phyloP scores from a whole-genome alignment of 2,797 vertebrate genomes.

The Spatula versicolor region DNA sequence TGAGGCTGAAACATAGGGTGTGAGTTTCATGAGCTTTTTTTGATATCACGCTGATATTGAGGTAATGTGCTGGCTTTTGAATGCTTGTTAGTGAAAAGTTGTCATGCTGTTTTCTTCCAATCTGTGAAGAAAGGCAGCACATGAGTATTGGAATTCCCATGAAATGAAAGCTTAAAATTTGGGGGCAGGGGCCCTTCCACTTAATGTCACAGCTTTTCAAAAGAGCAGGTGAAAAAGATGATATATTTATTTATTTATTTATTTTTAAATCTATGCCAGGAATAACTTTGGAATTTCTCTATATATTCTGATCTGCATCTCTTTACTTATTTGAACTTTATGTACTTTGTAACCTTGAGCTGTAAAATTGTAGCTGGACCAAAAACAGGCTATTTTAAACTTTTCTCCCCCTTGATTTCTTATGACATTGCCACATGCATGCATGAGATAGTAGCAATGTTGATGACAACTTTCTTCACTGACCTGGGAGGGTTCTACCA shows the following conservation, averaged over 20 bases:
- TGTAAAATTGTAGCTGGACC: background rate
- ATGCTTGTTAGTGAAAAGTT: background rate
- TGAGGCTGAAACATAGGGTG: background rate
- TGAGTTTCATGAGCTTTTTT: background rate
- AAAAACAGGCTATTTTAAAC: background rate
- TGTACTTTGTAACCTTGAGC: background rate
- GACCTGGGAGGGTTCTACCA: background rate
- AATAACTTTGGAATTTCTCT: background rate
- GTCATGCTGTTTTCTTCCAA: background rate
- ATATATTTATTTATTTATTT: background rate
- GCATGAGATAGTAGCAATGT: background rate
- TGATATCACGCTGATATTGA: background rate
- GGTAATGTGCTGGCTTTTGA: background rate
- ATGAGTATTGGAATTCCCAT: background rate
- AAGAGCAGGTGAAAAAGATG: background rate
- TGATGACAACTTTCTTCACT: background rate
- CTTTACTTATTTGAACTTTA: background rate
- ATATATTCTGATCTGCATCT: background rate
- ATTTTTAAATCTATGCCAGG: background rate
- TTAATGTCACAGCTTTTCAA: background rate
- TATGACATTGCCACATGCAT: background rate
- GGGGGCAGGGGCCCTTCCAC: accelerated
- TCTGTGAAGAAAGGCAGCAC: accelerated
- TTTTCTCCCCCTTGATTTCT: background rate
- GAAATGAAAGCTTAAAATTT: background rate